phyloP scores from a whole-genome alignment of 2,797 vertebrate species.

The Tokudaia muenninki region DNA sequence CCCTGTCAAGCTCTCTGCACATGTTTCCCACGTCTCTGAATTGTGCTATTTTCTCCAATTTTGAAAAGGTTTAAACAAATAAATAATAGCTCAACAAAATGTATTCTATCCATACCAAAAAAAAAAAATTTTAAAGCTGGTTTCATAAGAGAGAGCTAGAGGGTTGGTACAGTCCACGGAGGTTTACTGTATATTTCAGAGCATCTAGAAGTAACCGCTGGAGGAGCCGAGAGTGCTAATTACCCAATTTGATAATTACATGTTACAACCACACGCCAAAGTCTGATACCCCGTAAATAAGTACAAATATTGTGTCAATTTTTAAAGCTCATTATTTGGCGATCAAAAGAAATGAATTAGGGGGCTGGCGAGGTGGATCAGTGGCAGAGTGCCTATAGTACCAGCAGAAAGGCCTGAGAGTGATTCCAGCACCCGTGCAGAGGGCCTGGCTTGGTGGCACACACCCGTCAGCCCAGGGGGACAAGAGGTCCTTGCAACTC shows the following conservation, averaged over 20 bases:
- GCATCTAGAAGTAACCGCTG: background rate
- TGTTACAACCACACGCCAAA: background rate
- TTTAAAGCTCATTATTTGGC: background rate
- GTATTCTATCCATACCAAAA: background rate
- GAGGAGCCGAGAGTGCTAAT: background rate
- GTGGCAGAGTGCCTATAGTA: background rate
- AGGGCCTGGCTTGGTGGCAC: background rate
- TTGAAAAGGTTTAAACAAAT: conserved; percentile 23
- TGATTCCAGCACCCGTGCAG: background rate
- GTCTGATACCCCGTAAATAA: background rate
- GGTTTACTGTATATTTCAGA: background rate
- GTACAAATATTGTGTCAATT: background rate
- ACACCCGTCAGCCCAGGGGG: too few species aligned
- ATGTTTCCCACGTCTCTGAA: background rate
- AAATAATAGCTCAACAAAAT: conserved; percentile 21
- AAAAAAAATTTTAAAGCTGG: too few species aligned
- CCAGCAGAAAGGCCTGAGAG: background rate
- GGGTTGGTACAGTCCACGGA: background rate
- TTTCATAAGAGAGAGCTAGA: background rate
- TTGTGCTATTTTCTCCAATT: background rate
- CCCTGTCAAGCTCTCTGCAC: background rate
- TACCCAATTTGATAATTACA: conserved; percentile 3
- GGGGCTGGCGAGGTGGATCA: background rate
- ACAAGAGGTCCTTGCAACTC: background rate
- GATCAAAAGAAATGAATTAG: background rate